Evolutionary conservation across 2,113 vertebrate species (phyloP).

Genomic region (Chiloscyllium plagiosum): DNA sequence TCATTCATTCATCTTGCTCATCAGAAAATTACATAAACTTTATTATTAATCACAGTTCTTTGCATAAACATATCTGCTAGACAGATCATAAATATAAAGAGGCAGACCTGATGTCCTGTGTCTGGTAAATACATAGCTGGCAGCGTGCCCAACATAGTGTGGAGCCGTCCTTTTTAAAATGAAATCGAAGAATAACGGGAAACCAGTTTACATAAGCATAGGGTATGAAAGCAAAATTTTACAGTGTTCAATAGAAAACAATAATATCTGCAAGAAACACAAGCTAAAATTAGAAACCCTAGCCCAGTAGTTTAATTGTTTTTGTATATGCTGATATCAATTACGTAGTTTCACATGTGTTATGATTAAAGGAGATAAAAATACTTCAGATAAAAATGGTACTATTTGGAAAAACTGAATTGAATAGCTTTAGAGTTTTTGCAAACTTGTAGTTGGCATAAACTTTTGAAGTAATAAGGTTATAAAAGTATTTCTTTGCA

Average conservation of each 20-base stretch:
- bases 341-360: background rate
- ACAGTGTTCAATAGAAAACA: slow-evolving; percentile 22
- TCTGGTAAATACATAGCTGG: slow-evolving; percentile 21
- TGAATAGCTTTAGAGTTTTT: background rate
- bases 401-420: slow-evolving; percentile 1
- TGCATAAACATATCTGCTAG: slow-evolving; percentile 1
- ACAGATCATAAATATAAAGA: slow-evolving; percentile 9
- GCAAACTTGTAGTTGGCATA: background rate
- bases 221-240: background rate
- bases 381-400: background rate
- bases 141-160: background rate
- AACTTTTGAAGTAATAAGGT: background rate
- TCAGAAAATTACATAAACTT: background rate
- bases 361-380: slow-evolving; percentile 6
- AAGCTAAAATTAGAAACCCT: slow-evolving; percentile 15
- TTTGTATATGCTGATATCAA: background rate
- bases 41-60: background rate
- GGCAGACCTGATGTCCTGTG: background rate
- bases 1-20: background rate
- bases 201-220: slow-evolving; percentile 31
- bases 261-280: slow-evolving; percentile 34
- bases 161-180: slow-evolving; percentile 28
- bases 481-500: background rate
- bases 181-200: slow-evolving; percentile 26
- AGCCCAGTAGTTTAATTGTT: slow-evolving; percentile 24